phyloP scores from a whole-genome alignment of 2,888 invertebrate species.

The Andrena minutula region DNA sequence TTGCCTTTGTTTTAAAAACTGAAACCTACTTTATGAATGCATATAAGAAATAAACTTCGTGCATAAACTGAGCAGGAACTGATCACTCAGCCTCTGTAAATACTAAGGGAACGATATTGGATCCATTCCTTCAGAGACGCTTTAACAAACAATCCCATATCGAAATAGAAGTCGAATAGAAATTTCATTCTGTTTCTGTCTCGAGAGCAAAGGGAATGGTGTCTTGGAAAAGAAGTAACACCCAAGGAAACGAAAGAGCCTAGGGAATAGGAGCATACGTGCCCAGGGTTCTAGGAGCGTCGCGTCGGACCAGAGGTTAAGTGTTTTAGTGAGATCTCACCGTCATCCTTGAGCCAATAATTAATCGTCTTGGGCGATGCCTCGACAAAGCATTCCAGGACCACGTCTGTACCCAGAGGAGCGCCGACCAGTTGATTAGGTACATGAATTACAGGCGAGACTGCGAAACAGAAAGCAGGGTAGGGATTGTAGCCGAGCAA shows the following conservation, averaged over 20 bases:
- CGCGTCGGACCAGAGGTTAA: conserved; percentile 4
- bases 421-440: conserved; percentile 97
- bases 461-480: conserved; percentile 86
- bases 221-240: too few species aligned
- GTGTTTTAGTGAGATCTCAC: conserved; percentile 86
- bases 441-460: conserved; percentile 96
- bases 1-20: too few species aligned
- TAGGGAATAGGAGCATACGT: background rate
- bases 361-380: conserved; percentile 96
- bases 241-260: background rate
- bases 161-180: too few species aligned
- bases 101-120: too few species aligned
- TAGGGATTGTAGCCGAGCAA: conserved; percentile 39
- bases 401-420: conserved; percentile 94
- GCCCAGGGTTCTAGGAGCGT: background rate
- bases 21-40: too few species aligned
- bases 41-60: too few species aligned
- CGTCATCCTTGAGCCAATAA: conserved; percentile 95
- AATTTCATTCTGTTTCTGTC: too few species aligned
- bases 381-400: conserved; percentile 95
- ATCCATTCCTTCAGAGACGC: too few species aligned
- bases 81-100: too few species aligned
- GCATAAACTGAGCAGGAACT: too few species aligned
- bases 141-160: too few species aligned
- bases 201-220: too few species aligned